Evolutionary conservation across 2,888 invertebrate species (phyloP).

Genomic region (Syritta pipiens): DNA sequence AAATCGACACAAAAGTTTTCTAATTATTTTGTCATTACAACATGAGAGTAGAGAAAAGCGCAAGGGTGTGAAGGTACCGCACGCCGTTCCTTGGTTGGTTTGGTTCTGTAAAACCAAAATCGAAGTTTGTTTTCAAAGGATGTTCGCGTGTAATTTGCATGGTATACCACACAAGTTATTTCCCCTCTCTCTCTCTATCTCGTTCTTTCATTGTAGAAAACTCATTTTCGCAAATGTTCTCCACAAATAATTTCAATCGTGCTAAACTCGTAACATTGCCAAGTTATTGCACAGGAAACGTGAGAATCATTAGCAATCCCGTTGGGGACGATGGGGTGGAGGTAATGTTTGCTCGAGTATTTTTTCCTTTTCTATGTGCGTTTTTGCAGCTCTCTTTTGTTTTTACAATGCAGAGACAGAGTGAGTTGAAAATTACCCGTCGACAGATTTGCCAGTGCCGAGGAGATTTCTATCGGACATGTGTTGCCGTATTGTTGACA

Average conservation of each 20-base stretch:
- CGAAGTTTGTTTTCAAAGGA: constrained; percentile 40
- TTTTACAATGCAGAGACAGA: constrained; percentile 32
- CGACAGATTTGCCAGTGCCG: too few relatives aligned
- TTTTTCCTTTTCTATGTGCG: too few relatives aligned
- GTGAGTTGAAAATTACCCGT: constrained; percentile 38
- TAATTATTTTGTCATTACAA: constrained; percentile 79
- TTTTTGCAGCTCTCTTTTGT: constrained; percentile 5
- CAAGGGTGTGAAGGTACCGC: constrained; percentile 37
- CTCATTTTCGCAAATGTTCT: constrained; percentile 59
- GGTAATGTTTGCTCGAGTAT: constrained; percentile 17
- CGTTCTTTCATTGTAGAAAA: constrained; percentile 11
- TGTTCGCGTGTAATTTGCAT: constrained; percentile 44
- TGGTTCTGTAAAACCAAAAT: constrained; percentile 16
- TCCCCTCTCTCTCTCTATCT: not conserved
- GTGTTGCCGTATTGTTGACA: too few relatives aligned
- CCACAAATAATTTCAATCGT: constrained; percentile 61
- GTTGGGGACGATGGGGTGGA: constrained; percentile 10
- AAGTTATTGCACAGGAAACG: constrained; percentile 62
- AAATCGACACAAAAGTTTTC: constrained; percentile 76
- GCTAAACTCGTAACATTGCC: constrained; percentile 38
- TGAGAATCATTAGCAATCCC: constrained; percentile 63
- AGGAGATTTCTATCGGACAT: too few relatives aligned
- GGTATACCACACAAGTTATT: constrained; percentile 3
- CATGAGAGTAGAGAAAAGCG: constrained; percentile 28
- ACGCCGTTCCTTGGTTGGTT: not conserved